These are phyloP conservation scores for Troilus luridus DNA, from an alignment of 2,888 invertebrate genomes.

Conservation along the genomic window DNA sequence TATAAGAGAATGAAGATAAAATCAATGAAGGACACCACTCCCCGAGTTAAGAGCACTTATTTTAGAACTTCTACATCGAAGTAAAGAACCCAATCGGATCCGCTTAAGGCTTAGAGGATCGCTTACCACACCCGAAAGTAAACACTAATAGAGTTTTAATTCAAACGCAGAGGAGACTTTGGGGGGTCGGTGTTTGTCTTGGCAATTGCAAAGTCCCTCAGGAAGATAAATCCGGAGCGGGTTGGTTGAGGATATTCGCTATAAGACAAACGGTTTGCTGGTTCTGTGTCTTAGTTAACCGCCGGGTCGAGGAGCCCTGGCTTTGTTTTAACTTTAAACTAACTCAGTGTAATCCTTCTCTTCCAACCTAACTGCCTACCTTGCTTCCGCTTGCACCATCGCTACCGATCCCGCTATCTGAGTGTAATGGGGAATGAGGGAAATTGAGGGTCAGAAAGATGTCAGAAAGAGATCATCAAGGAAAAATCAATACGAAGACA, in stretches of 20 bases:
- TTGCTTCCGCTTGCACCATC: neutral
- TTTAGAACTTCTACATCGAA: neutral
- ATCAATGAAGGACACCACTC: too few species aligned
- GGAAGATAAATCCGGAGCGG: neutral
- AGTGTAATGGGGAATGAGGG: too few species aligned
- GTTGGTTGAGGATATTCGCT: conserved; percentile 36
- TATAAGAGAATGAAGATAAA: too few species aligned
- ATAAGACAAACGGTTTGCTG: conserved; percentile 37
- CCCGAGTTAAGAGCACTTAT: neutral
- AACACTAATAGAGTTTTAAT: conserved; percentile 35
- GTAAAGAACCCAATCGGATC: neutral
- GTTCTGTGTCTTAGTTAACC: conserved; percentile 30
- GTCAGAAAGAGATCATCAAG: too few species aligned
- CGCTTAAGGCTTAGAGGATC: neutral
- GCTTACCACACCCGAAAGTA: neutral
- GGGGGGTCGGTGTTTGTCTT: neutral
- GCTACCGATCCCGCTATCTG: neutral
- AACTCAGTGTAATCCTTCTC: conserved; percentile 19
- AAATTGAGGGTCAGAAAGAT: too few species aligned
- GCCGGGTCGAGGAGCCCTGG: neutral
- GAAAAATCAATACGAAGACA: too few species aligned
- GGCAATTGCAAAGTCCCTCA: conserved; percentile 27
- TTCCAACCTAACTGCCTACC: neutral
- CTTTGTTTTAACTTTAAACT: conserved; percentile 35
- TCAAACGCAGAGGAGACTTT: conserved; percentile 5